phyloP scores from a whole-genome alignment of 1,140 invertebrate genomes.

The Euwallacea similis region DNA sequence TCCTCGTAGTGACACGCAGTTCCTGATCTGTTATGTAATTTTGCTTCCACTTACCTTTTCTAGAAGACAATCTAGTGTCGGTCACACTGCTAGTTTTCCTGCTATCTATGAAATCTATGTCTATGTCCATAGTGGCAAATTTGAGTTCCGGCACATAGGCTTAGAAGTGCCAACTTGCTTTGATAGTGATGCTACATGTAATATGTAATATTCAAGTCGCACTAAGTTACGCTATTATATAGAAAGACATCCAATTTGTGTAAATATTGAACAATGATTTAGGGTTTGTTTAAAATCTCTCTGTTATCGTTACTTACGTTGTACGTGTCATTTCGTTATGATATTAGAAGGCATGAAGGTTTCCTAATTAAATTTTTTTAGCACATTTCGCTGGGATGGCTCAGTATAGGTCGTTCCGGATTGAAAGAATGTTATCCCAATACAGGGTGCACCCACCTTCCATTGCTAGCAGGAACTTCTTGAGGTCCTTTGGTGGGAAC shows the following conservation, averaged over 20 bases:
- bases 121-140: conserved; percentile 20
- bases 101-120: conserved; percentile 33
- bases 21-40: not conserved
- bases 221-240: not conserved
- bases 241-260: not conserved
- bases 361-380: too few species aligned
- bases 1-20: not conserved
- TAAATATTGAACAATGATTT: conserved; percentile 1
- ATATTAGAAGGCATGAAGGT: too few species aligned
- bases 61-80: not conserved
- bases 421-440: too few species aligned
- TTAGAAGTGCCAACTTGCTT: not conserved
- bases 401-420: too few species aligned
- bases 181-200: not conserved
- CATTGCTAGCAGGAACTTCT: too few species aligned
- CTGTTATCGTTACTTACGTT: too few species aligned
- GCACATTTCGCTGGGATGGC: too few species aligned
- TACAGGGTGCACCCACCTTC: too few species aligned
- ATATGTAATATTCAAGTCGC: not conserved
- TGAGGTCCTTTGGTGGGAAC: too few species aligned
- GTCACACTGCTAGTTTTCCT: conserved; percentile 11
- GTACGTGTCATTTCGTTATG: too few species aligned
- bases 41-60: conserved; percentile 16
- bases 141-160: not conserved
- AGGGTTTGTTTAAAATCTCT: not conserved